Conservation (phyloP, 2,888 invertebrate genomes). For the Plagodis pulveraria region DNA sequence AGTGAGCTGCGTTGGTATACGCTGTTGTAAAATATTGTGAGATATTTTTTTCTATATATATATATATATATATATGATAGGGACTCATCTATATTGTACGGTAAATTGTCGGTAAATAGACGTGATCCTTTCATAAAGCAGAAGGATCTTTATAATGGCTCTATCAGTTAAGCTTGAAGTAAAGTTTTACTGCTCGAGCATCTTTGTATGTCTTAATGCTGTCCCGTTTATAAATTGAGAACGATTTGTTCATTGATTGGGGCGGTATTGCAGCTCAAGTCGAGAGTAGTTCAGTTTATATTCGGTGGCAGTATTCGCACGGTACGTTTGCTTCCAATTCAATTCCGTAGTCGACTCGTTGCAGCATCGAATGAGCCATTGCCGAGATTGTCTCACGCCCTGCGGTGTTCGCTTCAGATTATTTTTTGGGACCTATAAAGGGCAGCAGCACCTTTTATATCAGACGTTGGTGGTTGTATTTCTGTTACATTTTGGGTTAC, state of each 20-base stretch:
- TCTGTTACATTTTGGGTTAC: no score
- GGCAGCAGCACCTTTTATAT: no score
- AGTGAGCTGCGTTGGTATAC: not conserved
- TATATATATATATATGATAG: no score
- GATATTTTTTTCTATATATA: constrained; percentile 14
- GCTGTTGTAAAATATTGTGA: constrained; percentile 4
- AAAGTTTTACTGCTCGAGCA: not conserved
- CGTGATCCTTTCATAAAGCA: not conserved
- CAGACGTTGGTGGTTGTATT: no score
- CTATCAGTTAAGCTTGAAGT: no score
- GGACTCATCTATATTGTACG: constrained; percentile 1
- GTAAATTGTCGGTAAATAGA: not conserved
- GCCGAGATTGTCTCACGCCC: constrained; percentile 70
- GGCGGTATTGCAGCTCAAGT: constrained; percentile 55
- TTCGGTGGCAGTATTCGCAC: constrained; percentile 72
- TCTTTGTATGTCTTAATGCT: constrained; percentile 13
- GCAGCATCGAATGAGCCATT: constrained; percentile 80
- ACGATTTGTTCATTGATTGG: constrained; percentile 61
- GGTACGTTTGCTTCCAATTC: constrained; percentile 82
- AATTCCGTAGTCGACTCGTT: constrained; percentile 78
- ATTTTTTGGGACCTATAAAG: no score
- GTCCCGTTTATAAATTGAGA: constrained; percentile 30
- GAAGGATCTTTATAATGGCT: not conserved
- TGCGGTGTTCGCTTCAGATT: constrained; percentile 35
- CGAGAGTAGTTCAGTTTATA: constrained; percentile 73